Evolutionary conservation across 2,888 invertebrate genomes (phyloP).

Genomic region (Ganaspis brasiliensis): DNA sequence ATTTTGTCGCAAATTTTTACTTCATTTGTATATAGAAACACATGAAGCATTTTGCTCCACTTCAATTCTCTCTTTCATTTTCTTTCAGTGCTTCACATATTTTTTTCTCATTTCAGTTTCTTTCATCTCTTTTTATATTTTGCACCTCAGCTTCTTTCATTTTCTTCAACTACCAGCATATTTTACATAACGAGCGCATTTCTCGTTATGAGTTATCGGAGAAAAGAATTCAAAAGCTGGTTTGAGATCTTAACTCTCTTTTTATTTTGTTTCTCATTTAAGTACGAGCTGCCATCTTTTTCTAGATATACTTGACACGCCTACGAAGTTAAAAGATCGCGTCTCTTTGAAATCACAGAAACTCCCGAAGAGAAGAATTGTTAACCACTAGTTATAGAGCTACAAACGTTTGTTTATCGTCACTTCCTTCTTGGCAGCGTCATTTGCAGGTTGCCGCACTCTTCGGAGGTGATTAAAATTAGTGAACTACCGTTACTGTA

Average conservation of each 20-base stretch:
- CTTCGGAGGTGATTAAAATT: conserved; percentile 4
- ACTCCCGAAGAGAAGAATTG: conserved; percentile 15
- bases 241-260: neutral
- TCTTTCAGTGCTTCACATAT: too few relatives aligned
- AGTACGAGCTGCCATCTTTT: conserved; percentile 9
- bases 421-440: conserved; percentile 3
- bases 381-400: conserved; percentile 2
- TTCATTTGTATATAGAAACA: too few relatives aligned
- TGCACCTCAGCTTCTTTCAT: too few relatives aligned
- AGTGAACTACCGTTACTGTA: conserved; percentile 4
- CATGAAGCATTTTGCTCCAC: too few relatives aligned
- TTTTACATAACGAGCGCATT: too few relatives aligned
- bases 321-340: conserved; percentile 47
- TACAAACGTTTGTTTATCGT: conserved; percentile 30
- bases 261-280: neutral
- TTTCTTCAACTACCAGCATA: too few relatives aligned
- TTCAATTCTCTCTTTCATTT: neutral
- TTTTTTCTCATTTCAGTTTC: too few relatives aligned
- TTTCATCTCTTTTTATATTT: too few relatives aligned
- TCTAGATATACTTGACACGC: conserved; percentile 42
- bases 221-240: too few relatives aligned
- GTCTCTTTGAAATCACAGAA: conserved; percentile 45
- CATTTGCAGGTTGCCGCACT: conserved; percentile 10
- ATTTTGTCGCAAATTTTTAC: neutral
- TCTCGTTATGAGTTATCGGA: too few relatives aligned